Percentiles rank a stretch among this genome's conserved stretches.
These are phyloP conservation scores for Prenolepis imparis DNA, from an alignment of 2,888 invertebrate genomes.

Conservation along the genomic window DNA sequence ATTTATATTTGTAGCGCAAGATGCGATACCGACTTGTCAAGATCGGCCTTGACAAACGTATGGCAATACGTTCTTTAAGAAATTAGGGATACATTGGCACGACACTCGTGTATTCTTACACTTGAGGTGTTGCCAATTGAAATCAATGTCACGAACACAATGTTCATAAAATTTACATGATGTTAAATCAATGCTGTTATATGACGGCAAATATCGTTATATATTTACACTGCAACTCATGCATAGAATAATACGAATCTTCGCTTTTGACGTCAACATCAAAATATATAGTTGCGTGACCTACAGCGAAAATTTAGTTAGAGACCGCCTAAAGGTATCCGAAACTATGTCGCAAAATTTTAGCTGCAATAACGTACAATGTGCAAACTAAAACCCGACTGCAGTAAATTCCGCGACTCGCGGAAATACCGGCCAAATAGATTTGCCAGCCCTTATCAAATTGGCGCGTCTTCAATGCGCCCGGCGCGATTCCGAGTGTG, in stretches of 20 bases:
- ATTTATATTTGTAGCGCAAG: not conserved
- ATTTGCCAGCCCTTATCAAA: slow-evolving; percentile 68
- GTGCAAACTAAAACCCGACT: not conserved
- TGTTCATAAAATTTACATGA: slow-evolving; percentile 45
- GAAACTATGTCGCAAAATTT: slow-evolving; percentile 30
- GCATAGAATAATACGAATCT: not conserved
- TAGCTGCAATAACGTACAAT: not conserved
- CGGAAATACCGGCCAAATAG: slow-evolving; percentile 51
- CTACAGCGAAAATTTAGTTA: slow-evolving; percentile 18
- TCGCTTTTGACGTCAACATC: slow-evolving; percentile 11
- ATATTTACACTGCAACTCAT: not conserved
- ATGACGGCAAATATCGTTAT: not conserved
- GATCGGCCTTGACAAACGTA: slow-evolving; percentile 40
- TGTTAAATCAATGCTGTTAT: not conserved
- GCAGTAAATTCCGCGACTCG: slow-evolving; percentile 14
- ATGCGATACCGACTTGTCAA: slow-evolving; percentile 8
- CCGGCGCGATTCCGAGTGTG: slow-evolving; percentile 33
- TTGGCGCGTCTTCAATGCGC: slow-evolving; percentile 61
- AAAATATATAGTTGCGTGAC: slow-evolving; percentile 18
- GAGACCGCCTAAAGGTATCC: not conserved
- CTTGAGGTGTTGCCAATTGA: slow-evolving; percentile 71
- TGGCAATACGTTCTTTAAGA: slow-evolving; percentile 45
- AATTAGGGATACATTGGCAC: slow-evolving; percentile 58
- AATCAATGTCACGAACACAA: slow-evolving; percentile 75
- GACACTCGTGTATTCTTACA: slow-evolving; percentile 55